Evolutionary conservation across 2,888 invertebrate species (phyloP), one percentile per base, ranked within the genome.

Genomic region (Pollenia amentaria): DNA sequence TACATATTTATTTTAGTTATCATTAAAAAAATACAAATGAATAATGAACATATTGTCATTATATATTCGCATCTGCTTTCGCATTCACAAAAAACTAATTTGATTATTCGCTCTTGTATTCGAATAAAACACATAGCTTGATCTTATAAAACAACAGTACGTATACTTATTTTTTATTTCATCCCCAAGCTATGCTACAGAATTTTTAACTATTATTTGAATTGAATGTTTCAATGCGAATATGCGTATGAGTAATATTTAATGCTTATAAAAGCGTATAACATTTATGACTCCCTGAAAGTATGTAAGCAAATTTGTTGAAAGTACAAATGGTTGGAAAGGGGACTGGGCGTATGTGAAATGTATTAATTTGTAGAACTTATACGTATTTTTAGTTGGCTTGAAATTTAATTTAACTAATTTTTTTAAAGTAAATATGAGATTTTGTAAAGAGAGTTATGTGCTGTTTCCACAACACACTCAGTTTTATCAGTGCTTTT

Each of bases 251-350:
- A 14, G 18, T 48, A 6, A 53, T 10, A 48, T 10, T 38, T 0
- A 18, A 75, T 40, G 10, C 4, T 14, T 42, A 29, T 4, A 57
- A 21, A 10, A 42, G 10, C 2, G 29, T 29, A 6, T 29, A 29
- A 3, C n/a, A 7, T 16, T 67, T 55, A 11, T 21, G 12, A 1
- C 21, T 2, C 3, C 12, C 64, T 16, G 1, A 64, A 62, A 11
- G 57, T 77, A 83, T 65, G 83, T 76, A 18, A 70, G 21, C 9
- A 21, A 53, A 53, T 16, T 42, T 10, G 10, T 18, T 0, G 10
- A 3, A 16, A 42, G n/a, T 9, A 18, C 42, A n/a, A 53, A 42
- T 42, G 40, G 11, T 0, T 21, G 21, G 11, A 6, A 3, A 42
- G 42, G 21, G 0, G 6, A 18, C 14, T 0, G 51, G 14, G 51